Evolutionary conservation across 2,797 vertebrate genomes (phyloP), one percentile per base, ranked within the genome.

Genomic region (Knipowitschia caucasica): DNA sequence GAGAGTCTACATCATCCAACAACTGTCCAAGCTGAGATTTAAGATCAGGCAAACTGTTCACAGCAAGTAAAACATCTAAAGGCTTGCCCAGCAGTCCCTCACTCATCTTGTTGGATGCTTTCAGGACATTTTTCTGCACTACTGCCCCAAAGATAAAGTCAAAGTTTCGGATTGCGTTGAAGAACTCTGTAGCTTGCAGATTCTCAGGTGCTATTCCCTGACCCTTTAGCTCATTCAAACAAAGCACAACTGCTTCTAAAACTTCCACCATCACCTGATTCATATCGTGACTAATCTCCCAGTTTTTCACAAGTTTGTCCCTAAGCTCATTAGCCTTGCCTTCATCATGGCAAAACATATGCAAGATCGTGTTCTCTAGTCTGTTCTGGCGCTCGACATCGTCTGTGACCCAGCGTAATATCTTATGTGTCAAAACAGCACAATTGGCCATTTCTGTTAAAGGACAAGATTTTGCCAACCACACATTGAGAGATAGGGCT

Each of bases 241-340:
- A 89, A 35, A 88, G 81, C 60, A 81, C 47, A 21, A 89, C 63
- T 0, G 83, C 82, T 51, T 90, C 86, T 26, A 90, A 58, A 17
- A 88, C 62, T 26, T 91, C 89, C 1, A 82, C 57, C n/a, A 86
- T 72, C 31, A 90, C 73, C 50, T 91, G 88, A 3, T 91, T 83
- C 77, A 88, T 82, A 56, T 90, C 86, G 1, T 92, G 91, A 65
- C 88, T 88, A 71, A 83, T 88, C 15, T 89, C 85, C 89, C 90
- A 90, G 59, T 81, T 88, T 34, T 88, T 84, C 47, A 74, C 65
- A 10, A 92, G 86, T 54, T 67, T 83, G 73, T 90, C 83, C 50
- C 82, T 86, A 61, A 92, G 71, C 67, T 90, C 89, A 15, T 75
- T 86, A 50, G 74, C 85, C 71, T 81, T 89, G 3, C 21, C 79